These are phyloP conservation scores for Callorhinus ursinus DNA, from an alignment of 2,113 vertebrate genomes.

Conservation along the genomic window DNA sequence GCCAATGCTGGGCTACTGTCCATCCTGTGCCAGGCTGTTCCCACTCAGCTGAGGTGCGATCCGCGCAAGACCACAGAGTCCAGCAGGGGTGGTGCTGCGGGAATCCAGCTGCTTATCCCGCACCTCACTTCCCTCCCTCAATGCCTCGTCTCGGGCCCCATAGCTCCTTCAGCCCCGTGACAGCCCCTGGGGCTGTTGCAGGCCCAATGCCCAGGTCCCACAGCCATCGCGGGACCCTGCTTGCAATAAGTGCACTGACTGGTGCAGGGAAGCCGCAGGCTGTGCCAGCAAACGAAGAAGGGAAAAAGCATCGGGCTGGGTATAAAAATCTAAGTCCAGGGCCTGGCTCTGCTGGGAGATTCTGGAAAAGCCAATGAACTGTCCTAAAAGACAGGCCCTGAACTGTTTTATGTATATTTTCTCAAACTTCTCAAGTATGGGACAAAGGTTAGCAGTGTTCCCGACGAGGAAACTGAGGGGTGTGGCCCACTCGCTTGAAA, in stretches of 20 bases:
- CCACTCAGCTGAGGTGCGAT: neutral
- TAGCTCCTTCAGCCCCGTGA: neutral
- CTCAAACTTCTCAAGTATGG: neutral
- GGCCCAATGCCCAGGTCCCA: neutral
- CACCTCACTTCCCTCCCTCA: neutral
- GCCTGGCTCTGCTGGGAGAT: neutral
- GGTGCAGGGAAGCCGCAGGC: neutral
- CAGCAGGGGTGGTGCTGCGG: neutral
- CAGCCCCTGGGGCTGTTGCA: neutral
- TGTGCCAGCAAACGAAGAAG: neutral
- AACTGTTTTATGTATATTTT: too few relatives aligned
- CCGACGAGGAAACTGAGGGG: neutral
- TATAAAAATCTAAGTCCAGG: neutral
- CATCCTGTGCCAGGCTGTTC: too few relatives aligned
- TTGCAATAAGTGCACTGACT: neutral
- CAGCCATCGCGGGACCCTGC: neutral
- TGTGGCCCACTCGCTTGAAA: neutral
- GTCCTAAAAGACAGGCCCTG: neutral
- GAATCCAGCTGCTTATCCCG: neutral
- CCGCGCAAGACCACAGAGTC: too few relatives aligned
- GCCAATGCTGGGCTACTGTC: neutral
- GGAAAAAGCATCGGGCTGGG: neutral
- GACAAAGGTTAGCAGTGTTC: neutral
- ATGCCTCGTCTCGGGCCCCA: neutral
- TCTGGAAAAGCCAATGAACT: neutral